Evolutionary conservation across 2,797 vertebrate genomes (phyloP).

Genomic region (Hemitrygon akajei): DNA sequence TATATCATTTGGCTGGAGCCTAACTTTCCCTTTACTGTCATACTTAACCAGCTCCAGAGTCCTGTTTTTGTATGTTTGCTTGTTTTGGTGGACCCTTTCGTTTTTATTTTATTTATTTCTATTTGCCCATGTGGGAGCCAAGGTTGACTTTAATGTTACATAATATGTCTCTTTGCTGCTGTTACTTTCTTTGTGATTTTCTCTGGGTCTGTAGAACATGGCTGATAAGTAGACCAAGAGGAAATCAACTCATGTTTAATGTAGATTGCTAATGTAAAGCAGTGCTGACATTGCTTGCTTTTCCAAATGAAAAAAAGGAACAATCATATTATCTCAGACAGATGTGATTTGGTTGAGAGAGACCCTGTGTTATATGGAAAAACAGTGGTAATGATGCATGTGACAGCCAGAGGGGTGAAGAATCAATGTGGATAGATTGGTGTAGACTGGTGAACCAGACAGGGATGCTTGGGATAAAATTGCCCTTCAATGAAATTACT

Average conservation of each 20-base stretch:
- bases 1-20: neutral
- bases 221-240: neutral
- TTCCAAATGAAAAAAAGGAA: neutral
- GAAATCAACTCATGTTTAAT: slow-evolving; percentile 8
- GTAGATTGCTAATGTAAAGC: neutral
- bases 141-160: neutral
- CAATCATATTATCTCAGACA: neutral
- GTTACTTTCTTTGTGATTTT: neutral
- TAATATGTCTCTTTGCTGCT: neutral
- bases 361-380: neutral
- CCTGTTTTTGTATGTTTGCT: neutral
- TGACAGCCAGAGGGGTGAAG: neutral
- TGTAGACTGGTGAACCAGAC: neutral
- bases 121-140: neutral
- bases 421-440: neutral
- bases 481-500: neutral
- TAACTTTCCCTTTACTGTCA: neutral
- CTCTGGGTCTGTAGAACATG: neutral
- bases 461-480: neutral
- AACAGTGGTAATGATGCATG: neutral
- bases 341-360: neutral
- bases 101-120: neutral
- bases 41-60: neutral
- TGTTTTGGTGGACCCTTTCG: neutral
- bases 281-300: neutral